These are phyloP conservation scores for Stenichneumon culpator DNA, from an alignment of 2,888 invertebrate genomes.

Conservation along the genomic window DNA sequence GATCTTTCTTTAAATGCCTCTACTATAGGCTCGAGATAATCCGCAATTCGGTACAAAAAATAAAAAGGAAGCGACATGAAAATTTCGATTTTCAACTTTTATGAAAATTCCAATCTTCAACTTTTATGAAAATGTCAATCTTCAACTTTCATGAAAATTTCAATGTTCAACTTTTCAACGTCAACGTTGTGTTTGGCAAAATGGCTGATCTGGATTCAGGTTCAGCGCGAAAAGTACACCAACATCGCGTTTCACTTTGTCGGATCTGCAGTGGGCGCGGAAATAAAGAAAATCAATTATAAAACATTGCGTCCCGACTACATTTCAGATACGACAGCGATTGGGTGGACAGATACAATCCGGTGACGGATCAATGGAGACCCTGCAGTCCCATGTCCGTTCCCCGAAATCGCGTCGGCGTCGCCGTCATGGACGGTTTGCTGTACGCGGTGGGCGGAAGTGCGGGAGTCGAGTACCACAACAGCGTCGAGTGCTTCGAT, in stretches of 20 bases:
- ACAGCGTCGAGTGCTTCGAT: conserved; percentile 96
- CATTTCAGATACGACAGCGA: conserved; percentile 91
- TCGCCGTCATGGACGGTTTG: conserved; percentile 97
- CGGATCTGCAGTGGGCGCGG: neutral
- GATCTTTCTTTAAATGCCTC: neutral
- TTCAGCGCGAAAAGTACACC: neutral
- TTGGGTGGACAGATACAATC: conserved; percentile 96
- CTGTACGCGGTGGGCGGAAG: conserved; percentile 97
- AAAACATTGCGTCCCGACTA: conserved; percentile 11
- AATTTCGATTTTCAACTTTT: too few relatives aligned
- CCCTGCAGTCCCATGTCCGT: conserved; percentile 95
- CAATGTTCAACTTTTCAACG: neutral
- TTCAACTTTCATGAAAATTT: too few relatives aligned
- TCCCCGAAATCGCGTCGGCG: conserved; percentile 95
- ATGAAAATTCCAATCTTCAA: neutral
- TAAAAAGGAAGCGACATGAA: too few relatives aligned
- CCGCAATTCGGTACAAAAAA: neutral
- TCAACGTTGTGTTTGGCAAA: too few relatives aligned
- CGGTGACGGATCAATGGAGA: conserved; percentile 94
- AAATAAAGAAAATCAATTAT: neutral
- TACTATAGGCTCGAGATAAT: too few relatives aligned
- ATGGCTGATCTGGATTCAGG: neutral
- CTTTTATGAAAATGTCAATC: too few relatives aligned
- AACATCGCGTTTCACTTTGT: too few relatives aligned
- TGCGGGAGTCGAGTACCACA: conserved; percentile 94